Conservation (phyloP, 2,888 invertebrate genomes). For the Tiphia femorata region DNA sequence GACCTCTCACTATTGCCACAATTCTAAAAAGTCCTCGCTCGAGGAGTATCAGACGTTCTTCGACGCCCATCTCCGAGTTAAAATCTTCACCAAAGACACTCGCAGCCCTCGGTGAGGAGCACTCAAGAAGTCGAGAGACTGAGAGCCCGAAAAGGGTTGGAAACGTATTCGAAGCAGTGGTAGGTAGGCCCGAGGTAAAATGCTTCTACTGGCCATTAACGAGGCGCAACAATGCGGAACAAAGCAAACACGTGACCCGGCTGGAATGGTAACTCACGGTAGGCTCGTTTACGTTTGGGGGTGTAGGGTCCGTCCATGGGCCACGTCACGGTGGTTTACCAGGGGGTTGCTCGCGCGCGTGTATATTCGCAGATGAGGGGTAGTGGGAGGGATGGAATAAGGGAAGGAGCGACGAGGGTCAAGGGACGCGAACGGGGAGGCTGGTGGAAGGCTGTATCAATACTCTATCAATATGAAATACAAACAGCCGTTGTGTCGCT, state of each 20-base stretch:
- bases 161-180: constrained; percentile 26
- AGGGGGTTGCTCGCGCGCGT: constrained; percentile 4
- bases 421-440: constrained; percentile 24
- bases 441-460: constrained; percentile 56
- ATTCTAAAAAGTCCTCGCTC: too few relatives aligned
- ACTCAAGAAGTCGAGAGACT: too few relatives aligned
- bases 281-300: constrained; percentile 35
- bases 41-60: too few relatives aligned
- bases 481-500: constrained; percentile 57
- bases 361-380: too few relatives aligned
- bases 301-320: constrained; percentile 13
- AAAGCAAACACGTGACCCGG: constrained; percentile 59
- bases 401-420: constrained; percentile 23
- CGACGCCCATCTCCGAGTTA: too few relatives aligned
- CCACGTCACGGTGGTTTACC: constrained; percentile 36
- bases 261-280: constrained; percentile 47
- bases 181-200: constrained; percentile 37
- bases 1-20: too few relatives aligned
- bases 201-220: constrained; percentile 56
- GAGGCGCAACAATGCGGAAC: constrained; percentile 61
- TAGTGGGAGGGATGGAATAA: constrained; percentile 14
- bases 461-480: constrained; percentile 69
- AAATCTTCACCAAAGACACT: too few relatives aligned
- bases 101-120: too few relatives aligned
- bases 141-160: neutral